Conservation (phyloP, 2,888 invertebrate genomes). For the Mesorhabditis sp. region DNA sequence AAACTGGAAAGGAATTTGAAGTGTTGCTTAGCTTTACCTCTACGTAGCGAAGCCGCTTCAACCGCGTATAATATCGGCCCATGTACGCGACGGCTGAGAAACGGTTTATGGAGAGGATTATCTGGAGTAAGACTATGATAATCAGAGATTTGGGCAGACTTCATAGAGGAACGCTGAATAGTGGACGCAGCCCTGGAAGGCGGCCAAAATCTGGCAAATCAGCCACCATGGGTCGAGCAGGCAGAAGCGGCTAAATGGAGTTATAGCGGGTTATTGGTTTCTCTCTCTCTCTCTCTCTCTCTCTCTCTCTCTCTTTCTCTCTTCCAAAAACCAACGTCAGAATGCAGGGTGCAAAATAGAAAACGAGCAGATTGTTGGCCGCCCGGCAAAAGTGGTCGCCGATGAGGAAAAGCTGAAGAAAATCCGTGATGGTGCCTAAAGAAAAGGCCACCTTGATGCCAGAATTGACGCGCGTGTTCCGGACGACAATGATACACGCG, state of each 20-base stretch:
- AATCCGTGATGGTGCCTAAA: too few relatives aligned
- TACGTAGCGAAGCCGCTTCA: too few relatives aligned
- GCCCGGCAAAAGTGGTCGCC: neutral
- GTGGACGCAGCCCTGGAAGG: neutral
- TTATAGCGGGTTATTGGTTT: too few relatives aligned
- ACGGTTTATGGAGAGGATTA: neutral
- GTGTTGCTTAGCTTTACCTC: neutral
- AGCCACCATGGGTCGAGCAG: neutral
- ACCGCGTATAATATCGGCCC: neutral
- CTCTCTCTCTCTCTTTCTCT: too few relatives aligned
- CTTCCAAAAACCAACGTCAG: neutral
- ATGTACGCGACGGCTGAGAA: neutral
- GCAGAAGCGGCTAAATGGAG: constrained; percentile 6
- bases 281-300: too few relatives aligned
- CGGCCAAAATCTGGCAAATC: constrained; percentile 6
- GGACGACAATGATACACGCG: too few relatives aligned
- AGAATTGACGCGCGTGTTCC: too few relatives aligned
- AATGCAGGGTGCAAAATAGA: neutral
- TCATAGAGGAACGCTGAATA: constrained; percentile 6
- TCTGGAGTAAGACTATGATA: neutral
- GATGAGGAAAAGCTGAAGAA: neutral
- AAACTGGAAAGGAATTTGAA: neutral
- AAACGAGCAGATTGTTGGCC: neutral
- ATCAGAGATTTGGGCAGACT: neutral
- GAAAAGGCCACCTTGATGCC: too few relatives aligned